Conservation (phyloP, 2,113 vertebrate genomes). For the Recurvirostra avosetta region DNA sequence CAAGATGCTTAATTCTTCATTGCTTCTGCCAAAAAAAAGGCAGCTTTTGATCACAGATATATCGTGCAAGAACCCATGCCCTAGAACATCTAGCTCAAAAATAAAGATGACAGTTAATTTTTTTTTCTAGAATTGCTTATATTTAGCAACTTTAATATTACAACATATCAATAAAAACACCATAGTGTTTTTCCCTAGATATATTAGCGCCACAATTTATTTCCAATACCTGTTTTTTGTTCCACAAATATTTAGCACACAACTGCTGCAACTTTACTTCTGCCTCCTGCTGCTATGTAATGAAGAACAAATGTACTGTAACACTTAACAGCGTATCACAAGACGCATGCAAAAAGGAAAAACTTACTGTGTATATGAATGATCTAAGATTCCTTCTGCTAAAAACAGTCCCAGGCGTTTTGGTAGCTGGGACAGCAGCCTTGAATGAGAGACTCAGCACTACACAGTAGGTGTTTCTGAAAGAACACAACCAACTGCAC, state of each 20-base stretch:
- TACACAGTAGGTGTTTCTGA: background rate
- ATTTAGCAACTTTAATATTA: background rate
- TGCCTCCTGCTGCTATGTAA: background rate
- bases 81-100: background rate
- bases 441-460: background rate
- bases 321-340: background rate
- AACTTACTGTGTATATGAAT: conserved; percentile 34
- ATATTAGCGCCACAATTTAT: background rate
- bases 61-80: background rate
- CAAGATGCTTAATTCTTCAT: background rate
- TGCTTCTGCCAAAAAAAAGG: background rate
- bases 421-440: background rate
- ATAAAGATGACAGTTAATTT: background rate
- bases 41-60: background rate
- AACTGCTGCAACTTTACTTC: background rate
- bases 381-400: conserved; percentile 14
- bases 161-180: background rate
- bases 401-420: conserved; percentile 21
- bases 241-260: background rate
- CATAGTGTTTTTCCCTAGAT: background rate
- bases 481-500: background rate
- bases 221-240: background rate
- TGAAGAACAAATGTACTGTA: background rate
- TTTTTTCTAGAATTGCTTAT: background rate
- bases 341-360: background rate